Evolutionary conservation across 2,888 invertebrate genomes (phyloP).

Genomic region (Gari tellinella): DNA sequence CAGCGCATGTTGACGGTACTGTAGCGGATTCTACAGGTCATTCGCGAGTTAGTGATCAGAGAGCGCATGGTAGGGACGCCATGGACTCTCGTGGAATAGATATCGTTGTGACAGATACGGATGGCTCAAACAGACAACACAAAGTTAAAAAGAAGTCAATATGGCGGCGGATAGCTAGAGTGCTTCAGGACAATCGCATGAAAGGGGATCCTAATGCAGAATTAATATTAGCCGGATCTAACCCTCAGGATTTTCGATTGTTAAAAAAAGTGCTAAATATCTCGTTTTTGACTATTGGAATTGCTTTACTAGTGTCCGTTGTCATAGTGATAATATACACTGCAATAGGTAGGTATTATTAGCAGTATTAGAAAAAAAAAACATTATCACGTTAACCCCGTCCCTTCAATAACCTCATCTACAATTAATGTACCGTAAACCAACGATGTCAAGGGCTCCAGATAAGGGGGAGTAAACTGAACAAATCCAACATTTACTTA

Average conservation of each 20-base stretch:
- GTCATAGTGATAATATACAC: slow-evolving; percentile 80
- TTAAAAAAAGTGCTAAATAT: slow-evolving; percentile 80
- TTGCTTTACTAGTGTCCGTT: slow-evolving; percentile 76
- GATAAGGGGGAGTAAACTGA: no score
- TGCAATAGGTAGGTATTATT: slow-evolving; percentile 70
- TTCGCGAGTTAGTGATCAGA: background rate
- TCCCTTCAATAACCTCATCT: no score
- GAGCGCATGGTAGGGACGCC: background rate
- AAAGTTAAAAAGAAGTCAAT: slow-evolving; percentile 53
- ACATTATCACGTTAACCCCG: no score
- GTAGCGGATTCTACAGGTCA: slow-evolving; percentile 3
- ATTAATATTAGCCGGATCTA: slow-evolving; percentile 63
- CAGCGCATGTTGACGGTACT: slow-evolving; percentile 1
- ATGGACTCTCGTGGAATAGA: slow-evolving; percentile 74
- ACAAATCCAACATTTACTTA: no score
- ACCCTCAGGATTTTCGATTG: slow-evolving; percentile 70
- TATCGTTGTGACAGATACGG: slow-evolving; percentile 70
- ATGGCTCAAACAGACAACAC: slow-evolving; percentile 53
- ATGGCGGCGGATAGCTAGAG: slow-evolving; percentile 61
- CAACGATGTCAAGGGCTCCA: no score
- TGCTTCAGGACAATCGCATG: slow-evolving; percentile 77
- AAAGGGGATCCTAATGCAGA: slow-evolving; percentile 68
- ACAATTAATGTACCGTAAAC: no score
- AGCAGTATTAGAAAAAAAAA: no score
- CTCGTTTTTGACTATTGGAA: slow-evolving; percentile 78